A percentile compares a stretch with the other conserved stretches of the same genome.
phyloP scores from a whole-genome alignment of 2,797 vertebrate genomes.

The Catharus ustulatus region DNA sequence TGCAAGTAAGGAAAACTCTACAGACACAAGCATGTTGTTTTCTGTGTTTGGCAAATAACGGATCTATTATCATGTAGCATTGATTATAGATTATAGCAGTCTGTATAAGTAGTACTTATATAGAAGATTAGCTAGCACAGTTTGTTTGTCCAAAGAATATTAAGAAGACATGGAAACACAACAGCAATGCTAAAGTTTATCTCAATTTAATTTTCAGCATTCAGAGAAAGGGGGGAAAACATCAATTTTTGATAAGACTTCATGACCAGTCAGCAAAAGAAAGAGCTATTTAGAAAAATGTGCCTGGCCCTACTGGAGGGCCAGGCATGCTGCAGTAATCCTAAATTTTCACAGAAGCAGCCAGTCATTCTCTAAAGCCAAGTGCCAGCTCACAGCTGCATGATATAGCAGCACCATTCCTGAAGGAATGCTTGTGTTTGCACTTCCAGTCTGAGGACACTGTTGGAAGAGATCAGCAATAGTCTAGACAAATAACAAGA shows the following conservation, averaged over 20 bases:
- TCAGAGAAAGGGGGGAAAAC: not conserved
- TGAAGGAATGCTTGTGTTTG: not conserved
- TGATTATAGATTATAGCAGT: not conserved
- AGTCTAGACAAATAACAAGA: not conserved
- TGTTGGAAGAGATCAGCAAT: not conserved
- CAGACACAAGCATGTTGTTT: not conserved
- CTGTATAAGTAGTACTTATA: not conserved
- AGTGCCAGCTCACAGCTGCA: not conserved
- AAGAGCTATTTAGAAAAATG: accelerated
- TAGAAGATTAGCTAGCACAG: not conserved
- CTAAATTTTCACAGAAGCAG: not conserved
- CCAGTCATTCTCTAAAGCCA: not conserved
- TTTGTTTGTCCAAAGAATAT: not conserved
- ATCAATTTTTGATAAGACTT: not conserved
- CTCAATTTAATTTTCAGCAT: not conserved
- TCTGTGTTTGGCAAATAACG: not conserved
- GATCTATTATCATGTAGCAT: not conserved
- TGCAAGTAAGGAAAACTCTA: not conserved
- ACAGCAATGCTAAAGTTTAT: not conserved
- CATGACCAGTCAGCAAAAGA: not conserved
- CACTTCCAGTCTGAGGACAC: not conserved
- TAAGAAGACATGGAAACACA: not conserved
- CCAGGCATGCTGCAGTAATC: not conserved
- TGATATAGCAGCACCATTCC: accelerated
- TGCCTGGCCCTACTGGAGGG: not conserved